Evolutionary conservation across 2,797 vertebrate species (phyloP).

Genomic region (Girardinus metallicus): DNA sequence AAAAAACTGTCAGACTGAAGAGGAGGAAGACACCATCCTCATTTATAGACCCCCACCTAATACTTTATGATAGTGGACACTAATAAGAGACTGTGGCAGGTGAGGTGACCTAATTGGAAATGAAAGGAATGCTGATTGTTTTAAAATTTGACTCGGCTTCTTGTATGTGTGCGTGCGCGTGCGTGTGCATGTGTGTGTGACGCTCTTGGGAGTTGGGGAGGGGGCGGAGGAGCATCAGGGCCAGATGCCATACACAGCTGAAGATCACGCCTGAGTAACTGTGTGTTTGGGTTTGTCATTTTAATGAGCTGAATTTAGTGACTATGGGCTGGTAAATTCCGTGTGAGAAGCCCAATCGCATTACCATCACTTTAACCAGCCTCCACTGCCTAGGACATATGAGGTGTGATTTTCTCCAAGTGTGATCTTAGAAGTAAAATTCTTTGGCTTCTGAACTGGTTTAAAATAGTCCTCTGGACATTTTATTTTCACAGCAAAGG

Average conservation of each 20-base stretch:
- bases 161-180: conserved; percentile 26
- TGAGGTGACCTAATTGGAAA: conserved; percentile 85
- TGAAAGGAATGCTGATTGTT: conserved; percentile 86
- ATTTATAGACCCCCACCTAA: conserved; percentile 75
- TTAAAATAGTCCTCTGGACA: background rate
- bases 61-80: conserved; percentile 80
- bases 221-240: conserved; percentile 77
- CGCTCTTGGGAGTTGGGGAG: conserved; percentile 62
- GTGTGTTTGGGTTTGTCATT: conserved; percentile 87
- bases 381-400: conserved; percentile 56
- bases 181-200: conserved; percentile 30
- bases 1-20: conserved; percentile 74
- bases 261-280: conserved; percentile 83
- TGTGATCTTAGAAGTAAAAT: conserved; percentile 34
- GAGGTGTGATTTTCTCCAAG: conserved; percentile 17
- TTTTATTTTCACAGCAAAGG: background rate
- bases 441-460: background rate
- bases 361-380: conserved; percentile 79
- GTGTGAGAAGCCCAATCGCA: conserved; percentile 81
- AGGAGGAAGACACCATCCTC: conserved; percentile 56
- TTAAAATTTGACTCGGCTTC: conserved; percentile 80
- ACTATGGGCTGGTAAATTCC: conserved; percentile 80
- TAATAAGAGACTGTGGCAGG: conserved; percentile 82
- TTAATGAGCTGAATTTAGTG: conserved; percentile 89
- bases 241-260: conserved; percentile 87